Conservation (phyloP, 2,113 vertebrate genomes). For the Dermatemys mawii region DNA sequence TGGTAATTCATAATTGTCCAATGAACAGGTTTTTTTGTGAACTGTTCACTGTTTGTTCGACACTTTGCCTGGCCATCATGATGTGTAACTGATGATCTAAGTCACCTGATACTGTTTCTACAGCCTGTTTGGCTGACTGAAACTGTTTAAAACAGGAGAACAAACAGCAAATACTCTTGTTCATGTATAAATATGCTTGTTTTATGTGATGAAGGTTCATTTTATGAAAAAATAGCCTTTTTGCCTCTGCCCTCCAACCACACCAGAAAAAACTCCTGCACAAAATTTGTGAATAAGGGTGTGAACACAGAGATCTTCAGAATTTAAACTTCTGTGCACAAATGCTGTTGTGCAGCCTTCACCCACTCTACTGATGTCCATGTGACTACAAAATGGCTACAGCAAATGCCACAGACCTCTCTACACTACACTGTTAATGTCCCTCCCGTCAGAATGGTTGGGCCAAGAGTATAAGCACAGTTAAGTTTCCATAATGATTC, state of each 20-base stretch:
- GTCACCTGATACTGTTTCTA: not conserved
- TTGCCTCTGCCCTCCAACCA: not conserved
- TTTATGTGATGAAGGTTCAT: not conserved
- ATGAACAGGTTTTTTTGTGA: not conserved
- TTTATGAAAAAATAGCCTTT: not conserved
- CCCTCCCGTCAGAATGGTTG: not conserved
- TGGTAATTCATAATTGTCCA: not conserved
- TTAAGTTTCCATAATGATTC: not conserved
- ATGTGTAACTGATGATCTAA: not conserved
- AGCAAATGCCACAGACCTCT: not conserved
- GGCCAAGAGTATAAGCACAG: not conserved
- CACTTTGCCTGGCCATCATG: not conserved
- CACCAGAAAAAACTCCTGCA: not conserved
- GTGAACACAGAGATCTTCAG: conserved; percentile 12
- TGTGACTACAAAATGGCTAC: not conserved
- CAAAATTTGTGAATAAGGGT: not conserved
- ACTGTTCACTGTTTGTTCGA: not conserved
- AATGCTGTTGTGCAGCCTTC: not conserved
- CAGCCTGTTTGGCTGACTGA: not conserved
- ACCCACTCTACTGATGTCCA: not conserved
- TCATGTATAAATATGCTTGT: not conserved
- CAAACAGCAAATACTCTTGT: not conserved
- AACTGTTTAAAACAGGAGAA: not conserved
- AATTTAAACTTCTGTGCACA: not conserved
- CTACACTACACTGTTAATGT: not conserved